Evolutionary conservation across 2,113 vertebrate species (phyloP).

Genomic region (Cryptomyrus ogoouensis): DNA sequence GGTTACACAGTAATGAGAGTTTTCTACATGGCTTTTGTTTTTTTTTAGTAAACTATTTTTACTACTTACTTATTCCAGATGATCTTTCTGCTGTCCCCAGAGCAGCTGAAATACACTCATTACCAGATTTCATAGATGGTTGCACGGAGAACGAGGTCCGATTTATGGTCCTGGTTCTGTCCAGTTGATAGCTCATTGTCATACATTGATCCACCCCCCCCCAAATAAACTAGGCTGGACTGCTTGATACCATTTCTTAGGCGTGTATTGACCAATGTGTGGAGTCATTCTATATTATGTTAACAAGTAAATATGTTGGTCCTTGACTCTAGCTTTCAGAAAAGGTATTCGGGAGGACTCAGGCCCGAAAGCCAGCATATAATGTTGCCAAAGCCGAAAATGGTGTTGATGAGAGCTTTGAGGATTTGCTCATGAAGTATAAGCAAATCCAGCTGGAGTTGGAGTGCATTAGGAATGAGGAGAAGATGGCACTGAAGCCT

Average conservation of each 20-base stretch:
- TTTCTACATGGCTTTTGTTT: background rate
- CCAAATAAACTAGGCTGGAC: background rate
- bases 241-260: background rate
- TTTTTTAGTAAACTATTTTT: background rate
- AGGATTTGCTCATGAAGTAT: slow-evolving; percentile 90
- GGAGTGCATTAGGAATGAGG: slow-evolving; percentile 90
- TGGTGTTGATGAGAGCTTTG: slow-evolving; percentile 85
- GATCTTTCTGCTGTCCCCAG: background rate
- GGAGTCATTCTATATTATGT: background rate
- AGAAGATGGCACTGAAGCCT: slow-evolving; percentile 76
- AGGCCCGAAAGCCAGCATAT: slow-evolving; percentile 65
- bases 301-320: background rate
- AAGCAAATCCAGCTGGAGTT: slow-evolving; percentile 94
- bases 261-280: background rate
- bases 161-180: background rate
- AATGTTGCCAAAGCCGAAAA: slow-evolving; percentile 64
- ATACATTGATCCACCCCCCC: background rate
- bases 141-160: background rate
- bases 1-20: background rate
- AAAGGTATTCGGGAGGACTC: slow-evolving; percentile 67
- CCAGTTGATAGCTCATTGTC: background rate
- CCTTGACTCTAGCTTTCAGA: slow-evolving; percentile 69
- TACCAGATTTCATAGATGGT: background rate
- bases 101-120: background rate
- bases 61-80: background rate